These are phyloP conservation scores for Parthenolecanium corni DNA, from an alignment of 2,888 invertebrate species.

Conservation along the genomic window DNA sequence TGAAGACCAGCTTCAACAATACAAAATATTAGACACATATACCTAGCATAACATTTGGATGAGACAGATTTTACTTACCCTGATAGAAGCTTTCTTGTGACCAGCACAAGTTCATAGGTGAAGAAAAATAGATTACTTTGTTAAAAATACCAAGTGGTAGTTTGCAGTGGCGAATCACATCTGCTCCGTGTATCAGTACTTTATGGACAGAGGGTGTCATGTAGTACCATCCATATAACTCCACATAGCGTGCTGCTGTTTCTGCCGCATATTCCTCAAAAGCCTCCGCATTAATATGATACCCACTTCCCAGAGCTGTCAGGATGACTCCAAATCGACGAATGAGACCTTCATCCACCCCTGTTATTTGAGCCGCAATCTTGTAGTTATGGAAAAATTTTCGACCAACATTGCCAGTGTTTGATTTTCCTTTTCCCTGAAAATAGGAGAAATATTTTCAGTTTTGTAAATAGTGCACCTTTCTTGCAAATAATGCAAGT, in stretches of 20 bases:
- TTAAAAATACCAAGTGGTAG: conserved; percentile 30
- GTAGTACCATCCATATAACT: conserved; percentile 32
- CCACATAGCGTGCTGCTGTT: conserved; percentile 31
- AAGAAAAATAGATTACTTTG: too few relatives aligned
- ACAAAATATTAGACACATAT: too few relatives aligned
- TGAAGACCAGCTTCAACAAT: too few relatives aligned
- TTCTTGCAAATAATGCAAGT: too few relatives aligned
- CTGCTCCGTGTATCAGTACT: too few relatives aligned
- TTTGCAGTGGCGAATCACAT: conserved; percentile 30
- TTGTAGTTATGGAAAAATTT: conserved; percentile 30
- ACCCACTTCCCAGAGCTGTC: conserved; percentile 29
- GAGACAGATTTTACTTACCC: too few relatives aligned
- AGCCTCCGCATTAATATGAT: conserved; percentile 27
- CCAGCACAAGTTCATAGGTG: too few relatives aligned
- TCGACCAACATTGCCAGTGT: conserved; percentile 31
- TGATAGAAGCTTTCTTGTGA: too few relatives aligned
- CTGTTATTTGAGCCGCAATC: conserved; percentile 30
- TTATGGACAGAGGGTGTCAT: conserved; percentile 33
- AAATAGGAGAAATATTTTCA: too few relatives aligned
- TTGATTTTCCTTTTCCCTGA: conserved; percentile 28
- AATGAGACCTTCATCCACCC: conserved; percentile 30
- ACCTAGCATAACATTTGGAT: too few relatives aligned
- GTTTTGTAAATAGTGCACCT: too few relatives aligned
- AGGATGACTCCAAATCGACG: conserved; percentile 29
- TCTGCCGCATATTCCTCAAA: conserved; percentile 28